Evolutionary conservation across 1,140 invertebrate species (phyloP).

Genomic region (Asbolus verrucosus): DNA sequence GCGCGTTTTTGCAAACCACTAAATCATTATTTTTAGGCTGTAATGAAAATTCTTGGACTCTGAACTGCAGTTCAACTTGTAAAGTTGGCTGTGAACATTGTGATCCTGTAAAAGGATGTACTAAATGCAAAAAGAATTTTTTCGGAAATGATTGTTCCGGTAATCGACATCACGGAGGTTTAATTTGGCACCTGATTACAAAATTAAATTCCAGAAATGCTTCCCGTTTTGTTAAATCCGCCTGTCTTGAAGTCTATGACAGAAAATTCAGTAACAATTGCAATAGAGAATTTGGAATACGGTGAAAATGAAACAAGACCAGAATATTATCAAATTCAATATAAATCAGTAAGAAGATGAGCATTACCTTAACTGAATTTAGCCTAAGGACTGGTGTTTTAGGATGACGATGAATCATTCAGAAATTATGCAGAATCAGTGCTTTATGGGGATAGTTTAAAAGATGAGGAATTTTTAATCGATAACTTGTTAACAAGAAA

Average conservation of each 20-base stretch:
- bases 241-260: neutral
- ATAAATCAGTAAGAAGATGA: constrained; percentile 57
- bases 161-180: neutral
- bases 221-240: neutral
- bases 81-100: neutral
- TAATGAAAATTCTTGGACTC: neutral
- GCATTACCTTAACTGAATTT: too few species aligned
- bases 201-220: neutral
- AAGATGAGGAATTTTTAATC: too few species aligned
- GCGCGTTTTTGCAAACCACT: neutral
- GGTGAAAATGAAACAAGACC: neutral
- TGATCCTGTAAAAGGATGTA: neutral
- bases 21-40: neutral
- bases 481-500: neutral
- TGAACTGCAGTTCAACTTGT: neutral
- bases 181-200: neutral
- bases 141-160: neutral
- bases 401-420: constrained; percentile 26
- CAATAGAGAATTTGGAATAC: neutral
- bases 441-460: neutral
- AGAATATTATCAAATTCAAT: constrained; percentile 4
- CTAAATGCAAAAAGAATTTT: neutral
- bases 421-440: neutral
- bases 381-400: too few species aligned
- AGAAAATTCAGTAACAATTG: neutral